Conservation (phyloP, 1,140 invertebrate genomes). For the Aphaenogaster floridana region DNA sequence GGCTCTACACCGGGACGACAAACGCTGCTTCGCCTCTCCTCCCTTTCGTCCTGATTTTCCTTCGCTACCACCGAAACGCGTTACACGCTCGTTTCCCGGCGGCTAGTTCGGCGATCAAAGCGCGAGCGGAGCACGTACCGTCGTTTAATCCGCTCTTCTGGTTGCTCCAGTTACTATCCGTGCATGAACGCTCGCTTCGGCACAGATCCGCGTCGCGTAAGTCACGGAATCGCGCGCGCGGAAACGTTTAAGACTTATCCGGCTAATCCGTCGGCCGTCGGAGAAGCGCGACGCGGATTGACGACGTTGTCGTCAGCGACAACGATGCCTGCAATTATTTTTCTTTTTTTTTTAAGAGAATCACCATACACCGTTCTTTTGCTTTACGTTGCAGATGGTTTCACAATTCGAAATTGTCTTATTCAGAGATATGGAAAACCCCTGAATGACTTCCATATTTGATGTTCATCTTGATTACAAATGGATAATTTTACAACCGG, state of each 20-base stretch:
- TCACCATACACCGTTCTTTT: not conserved
- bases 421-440: not conserved
- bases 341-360: constrained; percentile 45
- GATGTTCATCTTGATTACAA: not conserved
- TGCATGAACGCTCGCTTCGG: constrained; percentile 24
- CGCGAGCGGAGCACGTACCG: constrained; percentile 56
- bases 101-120: constrained; percentile 54
- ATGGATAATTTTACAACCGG: not conserved
- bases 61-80: constrained; percentile 18
- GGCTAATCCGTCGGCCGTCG: constrained; percentile 41
- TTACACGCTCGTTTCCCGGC: constrained; percentile 33
- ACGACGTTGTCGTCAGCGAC: constrained; percentile 20
- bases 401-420: not conserved
- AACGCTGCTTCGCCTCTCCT: not conserved
- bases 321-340: not conserved
- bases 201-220: constrained; percentile 43
- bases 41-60: not conserved
- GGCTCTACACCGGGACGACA: not conserved
- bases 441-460: not conserved
- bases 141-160: constrained; percentile 60
- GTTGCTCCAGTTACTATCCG: constrained; percentile 40
- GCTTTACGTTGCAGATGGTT: not conserved
- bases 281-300: constrained; percentile 23
- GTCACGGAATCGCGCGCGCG: constrained; percentile 49
- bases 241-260: constrained; percentile 45